phyloP scores from a whole-genome alignment of 2,797 vertebrate genomes.

The Melanotaenia nigrans region DNA sequence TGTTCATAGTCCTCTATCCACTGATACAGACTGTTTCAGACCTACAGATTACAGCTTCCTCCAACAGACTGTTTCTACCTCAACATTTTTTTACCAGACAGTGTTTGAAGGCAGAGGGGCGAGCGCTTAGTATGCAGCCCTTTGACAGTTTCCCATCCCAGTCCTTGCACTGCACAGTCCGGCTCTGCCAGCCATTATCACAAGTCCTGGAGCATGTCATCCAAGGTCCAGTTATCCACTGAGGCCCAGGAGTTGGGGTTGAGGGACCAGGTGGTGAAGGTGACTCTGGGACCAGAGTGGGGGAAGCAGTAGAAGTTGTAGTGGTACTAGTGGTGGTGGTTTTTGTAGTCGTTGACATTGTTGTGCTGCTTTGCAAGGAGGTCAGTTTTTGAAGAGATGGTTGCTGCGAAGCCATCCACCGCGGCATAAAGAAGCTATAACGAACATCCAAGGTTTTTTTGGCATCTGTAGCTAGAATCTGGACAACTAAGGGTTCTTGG shows the following conservation, averaged over 20 bases:
- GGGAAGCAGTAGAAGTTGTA: constrained; percentile 42
- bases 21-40: constrained; percentile 41
- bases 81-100: constrained; percentile 94
- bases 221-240: constrained; percentile 93
- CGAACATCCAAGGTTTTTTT: constrained; percentile 92
- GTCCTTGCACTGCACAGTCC: constrained; percentile 96
- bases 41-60: constrained; percentile 20
- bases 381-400: constrained; percentile 31
- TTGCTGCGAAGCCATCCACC: constrained; percentile 63
- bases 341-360: constrained; percentile 33
- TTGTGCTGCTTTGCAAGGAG: constrained; percentile 25
- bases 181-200: constrained; percentile 96
- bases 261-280: constrained; percentile 62
- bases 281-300: constrained; percentile 52
- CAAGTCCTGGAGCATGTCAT: constrained; percentile 95
- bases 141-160: constrained; percentile 90
- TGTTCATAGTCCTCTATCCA: constrained; percentile 52
- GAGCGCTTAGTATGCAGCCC: constrained; percentile 86
- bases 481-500: constrained; percentile 88
- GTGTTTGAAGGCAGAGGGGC: constrained; percentile 95
- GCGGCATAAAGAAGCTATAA: constrained; percentile 94
- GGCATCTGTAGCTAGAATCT: constrained; percentile 93
- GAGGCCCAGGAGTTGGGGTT: constrained; percentile 70
- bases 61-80: constrained; percentile 39
- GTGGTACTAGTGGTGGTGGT: constrained; percentile 44